A percentile compares a stretch with the other conserved stretches of the same genome.
Evolutionary conservation across 2,113 vertebrate species (phyloP).

Genomic region (Saccopteryx bilineata): DNA sequence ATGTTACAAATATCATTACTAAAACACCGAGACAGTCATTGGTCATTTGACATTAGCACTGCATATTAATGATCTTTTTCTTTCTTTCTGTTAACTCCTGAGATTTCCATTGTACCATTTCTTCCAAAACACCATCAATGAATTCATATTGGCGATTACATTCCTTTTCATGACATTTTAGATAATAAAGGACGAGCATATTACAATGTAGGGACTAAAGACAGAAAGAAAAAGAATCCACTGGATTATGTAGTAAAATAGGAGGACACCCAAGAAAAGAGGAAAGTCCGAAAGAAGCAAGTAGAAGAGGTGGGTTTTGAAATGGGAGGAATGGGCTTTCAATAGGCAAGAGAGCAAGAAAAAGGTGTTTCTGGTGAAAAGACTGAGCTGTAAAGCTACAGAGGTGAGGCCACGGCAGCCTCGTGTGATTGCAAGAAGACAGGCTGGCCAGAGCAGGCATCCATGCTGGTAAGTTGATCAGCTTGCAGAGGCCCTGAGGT

Average conservation of each 20-base stretch:
- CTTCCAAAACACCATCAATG: not conserved
- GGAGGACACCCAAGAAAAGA: not conserved
- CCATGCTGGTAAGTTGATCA: accelerated
- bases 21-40: not conserved
- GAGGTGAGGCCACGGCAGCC: not conserved
- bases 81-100: not conserved
- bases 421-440: not conserved
- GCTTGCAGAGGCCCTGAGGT: too few species aligned
- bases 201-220: not conserved
- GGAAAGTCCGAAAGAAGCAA: not conserved
- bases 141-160: not conserved
- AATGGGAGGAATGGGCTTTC: not conserved
- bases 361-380: not conserved
- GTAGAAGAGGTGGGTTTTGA: not conserved
- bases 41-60: not conserved
- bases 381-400: not conserved
- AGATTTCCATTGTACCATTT: not conserved
- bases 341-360: not conserved
- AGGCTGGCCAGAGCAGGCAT: too few species aligned
- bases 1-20: not conserved
- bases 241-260: not conserved
- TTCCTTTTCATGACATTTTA: not conserved
- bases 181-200: not conserved
- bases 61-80: not conserved
- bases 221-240: not conserved